These are phyloP conservation scores for Ophion obscuratus DNA, from an alignment of 2,888 invertebrate species.

Conservation along the genomic window DNA sequence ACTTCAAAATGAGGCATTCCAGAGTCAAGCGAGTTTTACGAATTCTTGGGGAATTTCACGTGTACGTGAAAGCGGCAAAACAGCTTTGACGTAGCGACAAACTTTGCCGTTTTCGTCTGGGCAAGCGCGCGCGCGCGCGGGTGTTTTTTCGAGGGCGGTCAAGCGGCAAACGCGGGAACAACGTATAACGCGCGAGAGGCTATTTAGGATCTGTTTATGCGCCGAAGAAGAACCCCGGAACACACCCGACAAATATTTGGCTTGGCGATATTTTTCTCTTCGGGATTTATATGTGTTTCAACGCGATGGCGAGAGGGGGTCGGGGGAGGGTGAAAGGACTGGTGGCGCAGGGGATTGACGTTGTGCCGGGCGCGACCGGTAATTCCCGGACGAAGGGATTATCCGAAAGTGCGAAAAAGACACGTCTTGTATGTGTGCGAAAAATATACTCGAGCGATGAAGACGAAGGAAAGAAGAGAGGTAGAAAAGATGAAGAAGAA, in stretches of 20 bases:
- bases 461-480: not conserved
- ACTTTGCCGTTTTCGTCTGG: not conserved
- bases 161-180: not conserved
- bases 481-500: slow-evolving; percentile 26
- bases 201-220: slow-evolving; percentile 81
- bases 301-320: slow-evolving; percentile 23
- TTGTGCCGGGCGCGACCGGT: slow-evolving; percentile 66
- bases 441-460: slow-evolving; percentile 28
- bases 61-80: not conserved
- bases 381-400: slow-evolving; percentile 80
- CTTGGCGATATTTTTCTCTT: slow-evolving; percentile 72
- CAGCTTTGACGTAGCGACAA: not conserved
- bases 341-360: slow-evolving; percentile 53
- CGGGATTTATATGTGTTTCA: slow-evolving; percentile 59
- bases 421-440: slow-evolving; percentile 58
- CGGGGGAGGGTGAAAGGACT: not conserved
- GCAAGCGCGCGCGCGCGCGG: not conserved
- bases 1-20: not conserved
- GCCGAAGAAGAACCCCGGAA: slow-evolving; percentile 73
- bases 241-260: slow-evolving; percentile 83
- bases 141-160: not conserved
- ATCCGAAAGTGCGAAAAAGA: slow-evolving; percentile 72
- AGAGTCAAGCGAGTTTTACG: not conserved
- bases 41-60: not conserved
- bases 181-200: not conserved